Percentiles rank a stretch among this genome's conserved stretches.
phyloP scores from a whole-genome alignment of 2,113 vertebrate species.

The Cnemophilus loriae region DNA sequence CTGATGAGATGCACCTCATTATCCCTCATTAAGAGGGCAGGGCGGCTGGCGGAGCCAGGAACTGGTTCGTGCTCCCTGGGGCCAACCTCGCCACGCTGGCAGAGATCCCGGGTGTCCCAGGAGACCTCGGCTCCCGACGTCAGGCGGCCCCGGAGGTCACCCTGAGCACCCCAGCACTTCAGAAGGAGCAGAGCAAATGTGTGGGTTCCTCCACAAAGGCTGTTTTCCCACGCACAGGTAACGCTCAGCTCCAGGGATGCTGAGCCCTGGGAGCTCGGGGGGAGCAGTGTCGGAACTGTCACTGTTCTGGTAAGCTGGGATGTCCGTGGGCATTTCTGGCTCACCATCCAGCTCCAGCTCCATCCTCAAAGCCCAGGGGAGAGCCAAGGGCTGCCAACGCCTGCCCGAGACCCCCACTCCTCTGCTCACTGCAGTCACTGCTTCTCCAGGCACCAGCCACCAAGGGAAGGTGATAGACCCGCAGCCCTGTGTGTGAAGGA shows the following conservation, averaged over 20 bases:
- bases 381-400: background rate
- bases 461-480: background rate
- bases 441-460: background rate
- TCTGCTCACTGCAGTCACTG: background rate
- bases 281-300: background rate
- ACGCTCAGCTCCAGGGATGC: background rate
- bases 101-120: background rate
- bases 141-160: background rate
- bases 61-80: constrained; percentile 23
- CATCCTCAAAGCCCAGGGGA: background rate
- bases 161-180: background rate
- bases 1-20: constrained; percentile 30
- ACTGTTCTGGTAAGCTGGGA: background rate
- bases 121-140: background rate
- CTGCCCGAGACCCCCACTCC: accelerated
- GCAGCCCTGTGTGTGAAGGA: background rate
- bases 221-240: background rate
- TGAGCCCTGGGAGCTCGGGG: background rate
- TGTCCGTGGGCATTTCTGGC: background rate
- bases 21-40: constrained; percentile 25
- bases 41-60: background rate
- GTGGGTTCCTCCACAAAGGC: background rate
- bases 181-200: background rate
- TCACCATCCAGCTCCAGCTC: background rate
- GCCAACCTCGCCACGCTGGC: constrained; percentile 12